Conservation (phyloP, 1,140 invertebrate species). For the Piezodorus guildinii region DNA sequence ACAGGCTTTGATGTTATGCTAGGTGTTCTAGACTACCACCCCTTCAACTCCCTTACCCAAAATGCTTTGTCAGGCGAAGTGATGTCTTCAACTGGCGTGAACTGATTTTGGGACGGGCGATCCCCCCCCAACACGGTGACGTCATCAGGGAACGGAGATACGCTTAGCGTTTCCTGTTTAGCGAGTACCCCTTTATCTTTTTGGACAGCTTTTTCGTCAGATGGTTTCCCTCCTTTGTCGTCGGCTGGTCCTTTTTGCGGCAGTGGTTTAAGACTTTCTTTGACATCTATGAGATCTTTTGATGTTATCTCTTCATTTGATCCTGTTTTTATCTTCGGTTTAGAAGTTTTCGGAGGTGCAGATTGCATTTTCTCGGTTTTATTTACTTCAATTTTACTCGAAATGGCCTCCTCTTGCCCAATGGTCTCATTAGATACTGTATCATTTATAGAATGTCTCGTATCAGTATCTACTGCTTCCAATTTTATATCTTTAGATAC, state of each 20-base stretch:
- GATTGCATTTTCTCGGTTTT: not conserved
- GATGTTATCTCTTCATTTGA: too few relatives aligned
- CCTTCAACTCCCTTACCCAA: constrained; percentile 16
- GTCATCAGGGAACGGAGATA: not conserved
- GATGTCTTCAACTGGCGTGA: constrained; percentile 10
- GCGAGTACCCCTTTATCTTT: not conserved
- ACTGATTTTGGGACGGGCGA: not conserved
- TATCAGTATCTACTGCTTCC: too few relatives aligned
- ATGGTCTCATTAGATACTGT: too few relatives aligned
- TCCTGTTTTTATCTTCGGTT: not conserved
- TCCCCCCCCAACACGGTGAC: not conserved
- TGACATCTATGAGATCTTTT: not conserved
- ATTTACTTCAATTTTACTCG: not conserved
- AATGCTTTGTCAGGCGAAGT: constrained; percentile 19
- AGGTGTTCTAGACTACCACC: too few relatives aligned
- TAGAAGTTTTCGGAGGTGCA: not conserved
- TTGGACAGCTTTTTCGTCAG: not conserved
- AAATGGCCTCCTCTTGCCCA: too few relatives aligned
- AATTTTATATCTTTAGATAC: too few relatives aligned
- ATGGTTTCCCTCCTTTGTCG: not conserved
- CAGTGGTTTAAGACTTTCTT: not conserved
- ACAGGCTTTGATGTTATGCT: too few relatives aligned
- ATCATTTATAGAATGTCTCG: too few relatives aligned
- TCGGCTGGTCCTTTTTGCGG: not conserved
- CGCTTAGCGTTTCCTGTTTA: not conserved